phyloP scores from a whole-genome alignment of 2,113 vertebrate genomes.

The Rutilus rutilus region DNA sequence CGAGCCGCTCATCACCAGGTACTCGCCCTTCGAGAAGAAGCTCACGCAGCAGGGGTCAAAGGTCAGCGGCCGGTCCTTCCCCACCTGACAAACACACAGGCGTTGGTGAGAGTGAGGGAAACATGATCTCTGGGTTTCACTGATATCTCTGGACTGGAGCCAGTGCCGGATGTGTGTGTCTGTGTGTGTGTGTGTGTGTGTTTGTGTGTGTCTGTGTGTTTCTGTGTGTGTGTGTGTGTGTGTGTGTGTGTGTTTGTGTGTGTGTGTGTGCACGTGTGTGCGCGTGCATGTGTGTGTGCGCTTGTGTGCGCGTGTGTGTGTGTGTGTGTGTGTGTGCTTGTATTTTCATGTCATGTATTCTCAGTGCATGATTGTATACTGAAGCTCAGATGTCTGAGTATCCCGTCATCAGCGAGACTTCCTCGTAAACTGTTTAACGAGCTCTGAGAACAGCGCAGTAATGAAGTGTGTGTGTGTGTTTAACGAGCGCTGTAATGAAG shows the following conservation, averaged over 20 bases:
- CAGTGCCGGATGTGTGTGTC: too few relatives aligned
- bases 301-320: too few relatives aligned
- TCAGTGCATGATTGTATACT: too few relatives aligned
- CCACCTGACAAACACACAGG: constrained; percentile 76
- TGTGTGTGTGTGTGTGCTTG: too few relatives aligned
- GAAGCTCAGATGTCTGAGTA: constrained; percentile 24
- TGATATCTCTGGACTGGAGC: too few relatives aligned
- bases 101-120: constrained; percentile 61
- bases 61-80: constrained; percentile 87
- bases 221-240: too few relatives aligned
- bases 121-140: neutral
- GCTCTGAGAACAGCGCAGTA: constrained; percentile 59
- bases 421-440: constrained; percentile 56
- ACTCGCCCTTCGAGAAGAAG: constrained; percentile 96
- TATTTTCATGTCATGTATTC: too few relatives aligned
- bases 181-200: too few relatives aligned
- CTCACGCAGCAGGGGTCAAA: constrained; percentile 96
- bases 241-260: too few relatives aligned
- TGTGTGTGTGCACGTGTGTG: too few relatives aligned
- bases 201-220: too few relatives aligned
- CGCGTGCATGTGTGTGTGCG: too few relatives aligned
- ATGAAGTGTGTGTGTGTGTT: constrained; percentile 49
- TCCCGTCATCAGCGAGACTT: constrained; percentile 62
- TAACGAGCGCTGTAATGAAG: constrained; percentile 33
- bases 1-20: constrained; percentile 92